Evolutionary conservation across 2,888 invertebrate species (phyloP).

Genomic region (Saturnia japonica): DNA sequence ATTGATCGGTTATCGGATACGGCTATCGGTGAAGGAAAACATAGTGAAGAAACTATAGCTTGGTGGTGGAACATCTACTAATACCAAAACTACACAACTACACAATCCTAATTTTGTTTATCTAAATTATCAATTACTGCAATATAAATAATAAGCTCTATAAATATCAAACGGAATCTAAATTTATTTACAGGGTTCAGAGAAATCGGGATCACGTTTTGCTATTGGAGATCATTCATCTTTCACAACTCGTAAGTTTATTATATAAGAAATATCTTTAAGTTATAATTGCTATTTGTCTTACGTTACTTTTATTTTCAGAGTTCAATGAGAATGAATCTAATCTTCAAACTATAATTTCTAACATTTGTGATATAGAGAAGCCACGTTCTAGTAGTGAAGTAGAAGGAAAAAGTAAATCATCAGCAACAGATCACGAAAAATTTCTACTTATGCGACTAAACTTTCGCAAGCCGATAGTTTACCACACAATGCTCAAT

Average conservation of each 20-base stretch:
- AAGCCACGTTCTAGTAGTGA: conserved; percentile 38
- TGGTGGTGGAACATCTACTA: too few species aligned
- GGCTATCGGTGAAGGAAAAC: too few species aligned
- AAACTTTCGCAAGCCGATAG: conserved; percentile 46
- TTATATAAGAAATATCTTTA: not conserved
- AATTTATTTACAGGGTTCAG: conserved; percentile 52
- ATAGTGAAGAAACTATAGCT: too few species aligned
- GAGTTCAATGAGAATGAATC: conserved; percentile 54
- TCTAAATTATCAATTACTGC: not conserved
- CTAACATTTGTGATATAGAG: conserved; percentile 43
- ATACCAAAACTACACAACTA: too few species aligned
- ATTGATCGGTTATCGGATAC: too few species aligned
- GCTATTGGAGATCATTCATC: conserved; percentile 71
- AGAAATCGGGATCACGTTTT: conserved; percentile 60
- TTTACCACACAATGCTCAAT: conserved; percentile 36
- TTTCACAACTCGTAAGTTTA: conserved; percentile 58
- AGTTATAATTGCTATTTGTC: conserved; percentile 15
- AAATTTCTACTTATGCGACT: conserved; percentile 41
- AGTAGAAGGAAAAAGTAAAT: conserved; percentile 39
- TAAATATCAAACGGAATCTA: not conserved
- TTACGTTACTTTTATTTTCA: conserved; percentile 34
- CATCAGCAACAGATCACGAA: conserved; percentile 45
- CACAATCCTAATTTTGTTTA: not conserved
- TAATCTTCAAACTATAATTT: conserved; percentile 36
- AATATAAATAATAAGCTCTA: not conserved